phyloP scores from a whole-genome alignment of 2,888 invertebrate species.

The Mellilla xanthometata region DNA sequence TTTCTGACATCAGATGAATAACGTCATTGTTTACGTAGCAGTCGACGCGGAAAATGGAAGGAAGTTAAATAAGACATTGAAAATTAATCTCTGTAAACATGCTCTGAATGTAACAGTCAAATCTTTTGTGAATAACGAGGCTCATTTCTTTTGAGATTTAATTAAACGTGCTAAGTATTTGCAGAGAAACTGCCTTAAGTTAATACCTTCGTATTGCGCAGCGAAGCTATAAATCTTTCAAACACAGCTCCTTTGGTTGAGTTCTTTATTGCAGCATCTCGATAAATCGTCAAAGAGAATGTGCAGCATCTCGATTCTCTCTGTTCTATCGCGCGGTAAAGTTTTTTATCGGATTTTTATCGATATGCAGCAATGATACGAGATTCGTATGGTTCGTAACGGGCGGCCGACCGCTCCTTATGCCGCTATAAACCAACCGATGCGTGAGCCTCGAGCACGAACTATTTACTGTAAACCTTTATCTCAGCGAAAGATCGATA shows the following conservation, averaged over 20 bases:
- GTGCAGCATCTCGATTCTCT: constrained; percentile 28
- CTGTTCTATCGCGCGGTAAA: constrained; percentile 32
- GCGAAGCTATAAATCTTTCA: constrained; percentile 22
- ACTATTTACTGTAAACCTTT: constrained; percentile 37
- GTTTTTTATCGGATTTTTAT: constrained; percentile 37
- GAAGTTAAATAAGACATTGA: constrained; percentile 2
- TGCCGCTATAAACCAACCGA: constrained; percentile 48
- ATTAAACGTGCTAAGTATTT: constrained; percentile 6
- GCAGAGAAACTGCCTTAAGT: constrained; percentile 13
- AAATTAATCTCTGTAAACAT: constrained; percentile 8
- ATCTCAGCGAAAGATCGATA: constrained; percentile 36
- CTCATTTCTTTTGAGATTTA: not conserved
- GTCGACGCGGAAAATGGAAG: constrained; percentile 2
- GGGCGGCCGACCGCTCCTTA: constrained; percentile 42
- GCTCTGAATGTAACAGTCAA: not conserved
- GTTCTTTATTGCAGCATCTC: constrained; percentile 20
- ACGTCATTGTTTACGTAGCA: constrained; percentile 8
- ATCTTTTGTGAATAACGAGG: constrained; percentile 4
- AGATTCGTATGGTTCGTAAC: constrained; percentile 40
- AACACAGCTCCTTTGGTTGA: constrained; percentile 16
- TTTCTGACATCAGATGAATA: constrained; percentile 1
- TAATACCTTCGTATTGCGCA: constrained; percentile 8
- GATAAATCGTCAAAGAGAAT: constrained; percentile 26
- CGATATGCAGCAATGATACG: constrained; percentile 40
- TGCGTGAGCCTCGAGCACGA: constrained; percentile 45